Evolutionary conservation across 1,140 invertebrate species (phyloP).

Genomic region (Dendroctonus valens): DNA sequence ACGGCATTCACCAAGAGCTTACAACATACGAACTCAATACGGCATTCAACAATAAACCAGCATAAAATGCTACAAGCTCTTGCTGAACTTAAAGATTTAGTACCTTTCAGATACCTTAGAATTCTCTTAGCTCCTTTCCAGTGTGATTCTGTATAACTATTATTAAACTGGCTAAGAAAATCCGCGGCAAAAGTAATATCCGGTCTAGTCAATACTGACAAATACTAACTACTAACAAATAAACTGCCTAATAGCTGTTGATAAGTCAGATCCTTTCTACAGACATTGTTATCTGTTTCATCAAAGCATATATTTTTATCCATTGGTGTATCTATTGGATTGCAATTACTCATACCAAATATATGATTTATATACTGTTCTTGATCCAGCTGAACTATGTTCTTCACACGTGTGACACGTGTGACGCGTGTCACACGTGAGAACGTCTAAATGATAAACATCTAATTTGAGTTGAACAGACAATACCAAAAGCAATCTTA

Average conservation of each 20-base stretch:
- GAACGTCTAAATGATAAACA: conserved; percentile 46
- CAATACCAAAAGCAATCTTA: conserved; percentile 39
- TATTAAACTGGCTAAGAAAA: conserved; percentile 48
- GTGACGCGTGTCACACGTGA: conserved; percentile 43
- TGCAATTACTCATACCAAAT: conserved; percentile 35
- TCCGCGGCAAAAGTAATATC: conserved; percentile 53
- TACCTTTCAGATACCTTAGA: conserved; percentile 51
- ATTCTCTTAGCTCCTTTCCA: conserved; percentile 49
- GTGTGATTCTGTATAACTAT: conserved; percentile 42
- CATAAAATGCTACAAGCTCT: no score
- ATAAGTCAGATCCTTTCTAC: conserved; percentile 38
- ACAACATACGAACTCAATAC: no score
- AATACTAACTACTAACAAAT: no score
- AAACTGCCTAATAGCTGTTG: conserved; percentile 50
- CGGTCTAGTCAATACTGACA: conserved; percentile 50
- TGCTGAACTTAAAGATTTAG: no score
- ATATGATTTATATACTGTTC: conserved; percentile 35
- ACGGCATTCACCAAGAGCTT: no score
- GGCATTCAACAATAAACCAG: no score
- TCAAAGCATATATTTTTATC: conserved; percentile 35
- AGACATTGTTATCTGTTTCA: conserved; percentile 1
- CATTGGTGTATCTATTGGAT: conserved; percentile 32
- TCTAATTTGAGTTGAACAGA: conserved; percentile 39
- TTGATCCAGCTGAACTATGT: conserved; percentile 32
- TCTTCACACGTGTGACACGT: conserved; percentile 22